phyloP scores from a whole-genome alignment of 2,113 vertebrate genomes.

The Lagopus muta region DNA sequence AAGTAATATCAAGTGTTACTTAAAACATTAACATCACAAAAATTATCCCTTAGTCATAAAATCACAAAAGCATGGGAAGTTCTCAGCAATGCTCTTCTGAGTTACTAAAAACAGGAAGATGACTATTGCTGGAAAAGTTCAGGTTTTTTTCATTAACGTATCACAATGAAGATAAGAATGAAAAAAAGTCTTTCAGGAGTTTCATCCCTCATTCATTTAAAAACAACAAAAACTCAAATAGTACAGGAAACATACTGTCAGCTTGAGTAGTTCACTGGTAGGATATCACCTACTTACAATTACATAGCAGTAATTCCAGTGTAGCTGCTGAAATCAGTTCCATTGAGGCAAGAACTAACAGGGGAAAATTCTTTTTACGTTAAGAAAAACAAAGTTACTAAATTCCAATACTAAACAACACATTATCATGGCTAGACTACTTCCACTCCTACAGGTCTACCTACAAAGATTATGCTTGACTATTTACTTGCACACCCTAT shows the following conservation, averaged over 20 bases:
- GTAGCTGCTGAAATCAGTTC: neutral
- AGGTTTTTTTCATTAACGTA: neutral
- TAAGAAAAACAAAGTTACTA: neutral
- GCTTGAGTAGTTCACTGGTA: too few relatives aligned
- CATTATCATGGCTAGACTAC: neutral
- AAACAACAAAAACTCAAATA: neutral
- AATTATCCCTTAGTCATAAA: neutral
- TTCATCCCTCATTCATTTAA: neutral
- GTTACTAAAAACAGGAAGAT: neutral
- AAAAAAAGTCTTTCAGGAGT: neutral
- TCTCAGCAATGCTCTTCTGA: neutral
- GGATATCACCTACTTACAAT: neutral
- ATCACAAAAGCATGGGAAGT: fast-evolving
- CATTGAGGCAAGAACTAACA: neutral
- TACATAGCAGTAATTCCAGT: neutral
- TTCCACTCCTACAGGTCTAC: neutral
- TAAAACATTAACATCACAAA: neutral
- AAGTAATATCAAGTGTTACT: neutral
- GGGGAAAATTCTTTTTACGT: neutral
- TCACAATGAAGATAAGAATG: neutral
- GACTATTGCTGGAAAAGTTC: neutral
- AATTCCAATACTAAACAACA: neutral
- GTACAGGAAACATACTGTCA: neutral
- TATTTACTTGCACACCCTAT: neutral
- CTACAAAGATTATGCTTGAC: neutral